Percentiles rank a stretch among this genome's conserved stretches.
These are phyloP conservation scores for Agrotis puta DNA, from an alignment of 2,888 invertebrate genomes.

Conservation along the genomic window DNA sequence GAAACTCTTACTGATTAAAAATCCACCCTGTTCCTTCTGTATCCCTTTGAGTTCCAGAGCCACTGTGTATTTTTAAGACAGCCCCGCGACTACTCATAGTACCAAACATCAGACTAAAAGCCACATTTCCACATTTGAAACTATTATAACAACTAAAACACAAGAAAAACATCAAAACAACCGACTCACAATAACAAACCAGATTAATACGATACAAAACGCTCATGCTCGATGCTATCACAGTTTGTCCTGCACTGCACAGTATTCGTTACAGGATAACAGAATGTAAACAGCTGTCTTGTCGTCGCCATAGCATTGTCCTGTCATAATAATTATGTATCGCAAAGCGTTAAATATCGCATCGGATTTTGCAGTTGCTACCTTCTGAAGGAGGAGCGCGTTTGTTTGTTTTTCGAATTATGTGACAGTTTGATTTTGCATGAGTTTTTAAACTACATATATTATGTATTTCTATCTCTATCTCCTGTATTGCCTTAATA, in stretches of 20 bases:
- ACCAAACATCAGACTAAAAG: neutral
- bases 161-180: constrained; percentile 64
- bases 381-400: constrained; percentile 65
- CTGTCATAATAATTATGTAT: constrained; percentile 89
- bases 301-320: constrained; percentile 78
- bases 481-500: too few relatives aligned
- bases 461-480: too few relatives aligned
- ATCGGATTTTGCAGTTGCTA: constrained; percentile 75
- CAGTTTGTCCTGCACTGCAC: constrained; percentile 66
- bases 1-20: too few relatives aligned
- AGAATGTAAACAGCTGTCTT: constrained; percentile 79
- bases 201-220: constrained; percentile 78
- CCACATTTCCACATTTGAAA: constrained; percentile 41
- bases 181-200: constrained; percentile 75
- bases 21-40: too few relatives aligned
- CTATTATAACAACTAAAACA: constrained; percentile 47
- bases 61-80: too few relatives aligned
- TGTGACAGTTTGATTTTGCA: constrained; percentile 22
- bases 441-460: neutral
- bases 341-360: constrained; percentile 82
- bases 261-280: constrained; percentile 72
- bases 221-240: constrained; percentile 77
- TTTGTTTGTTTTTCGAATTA: constrained; percentile 52
- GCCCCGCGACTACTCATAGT: neutral
- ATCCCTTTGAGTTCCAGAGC: too few relatives aligned